Evolutionary conservation across 2,113 vertebrate species (phyloP), one percentile per base, ranked within the genome.

Genomic region (Beaufortia kweichowensis): DNA sequence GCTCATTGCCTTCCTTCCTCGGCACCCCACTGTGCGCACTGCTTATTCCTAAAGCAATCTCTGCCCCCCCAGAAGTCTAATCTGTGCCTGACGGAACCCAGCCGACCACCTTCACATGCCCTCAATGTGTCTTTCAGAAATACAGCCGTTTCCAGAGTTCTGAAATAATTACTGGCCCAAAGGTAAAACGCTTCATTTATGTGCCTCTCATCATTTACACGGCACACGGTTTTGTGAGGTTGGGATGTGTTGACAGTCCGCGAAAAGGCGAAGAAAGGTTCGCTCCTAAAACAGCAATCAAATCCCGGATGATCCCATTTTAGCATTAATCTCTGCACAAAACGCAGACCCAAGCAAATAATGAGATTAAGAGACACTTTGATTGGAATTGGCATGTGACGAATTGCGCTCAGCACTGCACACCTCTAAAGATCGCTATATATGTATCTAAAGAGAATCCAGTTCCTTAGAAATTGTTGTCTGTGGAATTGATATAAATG

Each of bases 231-330:
- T 83, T 70, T 80, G 73, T 71, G 50, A 76, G 26, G 53, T 28
- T 78, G 55, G 53, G 48, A 66, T 24, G 24, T 79, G 72, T 48
- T 84, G 82, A 81, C 79, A 79, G 71, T 76, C 64, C 41, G 69
- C 29, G 24, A 73, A 76, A 66, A 35, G 57, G 15, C 21, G 41
- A 77, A 69, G 74, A 78, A 66, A 80, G 67, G 63, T 39, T n/a
- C 29, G 9, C 33, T 50, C 77, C 68, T 71, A 72, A 79, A 79
- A 84, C 60, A 68, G 73, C 62, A 84, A 77, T 76, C 69, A 77
- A 77, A 81, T 82, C 83, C 80, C 43, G 31, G 48, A 79, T 84
- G 77, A 84, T 82, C 83, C 74, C 69, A 80, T 84, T 84, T 84
- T 63, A 72, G 74, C 71, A 66, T 78, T 84, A 80, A 82, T 84